Evolutionary conservation across 2,888 invertebrate genomes (phyloP).

Genomic region (Halictus ligatus): DNA sequence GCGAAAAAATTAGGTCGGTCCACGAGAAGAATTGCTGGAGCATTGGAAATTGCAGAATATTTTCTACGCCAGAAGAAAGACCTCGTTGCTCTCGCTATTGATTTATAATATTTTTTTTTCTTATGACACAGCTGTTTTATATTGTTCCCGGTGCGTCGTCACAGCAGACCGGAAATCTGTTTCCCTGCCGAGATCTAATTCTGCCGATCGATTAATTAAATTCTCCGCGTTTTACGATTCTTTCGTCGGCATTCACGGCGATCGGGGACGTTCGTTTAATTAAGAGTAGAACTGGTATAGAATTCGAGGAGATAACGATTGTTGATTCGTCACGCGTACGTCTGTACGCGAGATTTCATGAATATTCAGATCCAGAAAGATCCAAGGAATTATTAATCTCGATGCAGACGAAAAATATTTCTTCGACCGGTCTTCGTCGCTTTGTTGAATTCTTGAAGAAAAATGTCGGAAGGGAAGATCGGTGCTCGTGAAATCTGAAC

Average conservation of each 20-base stretch:
- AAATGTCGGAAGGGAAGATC: neutral
- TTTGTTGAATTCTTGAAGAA: slow-evolving; percentile 26
- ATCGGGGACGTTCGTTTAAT: slow-evolving; percentile 43
- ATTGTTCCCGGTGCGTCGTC: neutral
- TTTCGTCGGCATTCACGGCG: neutral
- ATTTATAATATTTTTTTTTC: neutral
- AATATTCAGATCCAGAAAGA: slow-evolving; percentile 52
- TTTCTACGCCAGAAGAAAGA: neutral
- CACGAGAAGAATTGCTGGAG: neutral
- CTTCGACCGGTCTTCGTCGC: neutral
- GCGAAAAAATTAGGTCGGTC: neutral
- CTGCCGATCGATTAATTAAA: neutral
- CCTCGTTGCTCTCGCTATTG: neutral
- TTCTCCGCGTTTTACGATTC: neutral
- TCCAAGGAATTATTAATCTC: slow-evolving; percentile 60
- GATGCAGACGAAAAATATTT: slow-evolving; percentile 25
- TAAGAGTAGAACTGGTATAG: slow-evolving; percentile 24
- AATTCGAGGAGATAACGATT: slow-evolving; percentile 37
- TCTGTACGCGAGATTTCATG: slow-evolving; percentile 42
- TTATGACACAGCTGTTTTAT: neutral
- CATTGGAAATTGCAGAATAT: neutral
- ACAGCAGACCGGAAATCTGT: neutral
- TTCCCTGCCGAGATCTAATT: neutral
- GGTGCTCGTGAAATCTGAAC: neutral
- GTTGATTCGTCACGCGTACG: slow-evolving; percentile 27